Evolutionary conservation across 2,113 vertebrate species (phyloP), one percentile per base, ranked within the genome.

Genomic region (Pitta sordida): DNA sequence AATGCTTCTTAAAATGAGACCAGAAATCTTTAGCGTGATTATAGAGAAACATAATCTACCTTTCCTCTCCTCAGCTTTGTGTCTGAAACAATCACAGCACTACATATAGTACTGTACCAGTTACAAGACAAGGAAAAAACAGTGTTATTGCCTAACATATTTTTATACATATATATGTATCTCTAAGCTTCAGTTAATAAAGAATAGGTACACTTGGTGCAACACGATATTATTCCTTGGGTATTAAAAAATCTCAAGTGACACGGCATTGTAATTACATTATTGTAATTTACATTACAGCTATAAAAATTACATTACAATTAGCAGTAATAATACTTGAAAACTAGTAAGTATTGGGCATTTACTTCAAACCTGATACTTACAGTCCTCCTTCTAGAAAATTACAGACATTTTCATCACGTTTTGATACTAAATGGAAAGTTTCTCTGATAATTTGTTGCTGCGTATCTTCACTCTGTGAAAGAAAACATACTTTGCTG

Each of bases 391-490:
- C 99, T 98, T 99, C 99, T 79, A 99, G 98, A 97, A 99, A 99
- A 96, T 99, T 99, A 97, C 99, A 99, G 88, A 99, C 99, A 79
- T 99, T 99, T 97, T 99, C 99, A 93, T 99, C 99, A 96, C 99
- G 97, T 97, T 99, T 99, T 0, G 99, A 99, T 55, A 99, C 99
- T 96, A 99, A 98, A 94, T 99, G 99, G 97, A 99, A 99, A 71
- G 99, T 99, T 98, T 99, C 99, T 97, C 99, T 98, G 97, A 99
- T 99, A 97, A 99, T 99, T 95, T 99, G 99, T 82, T 99, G 99
- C 90, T 99, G 99, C 0, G 98, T 99, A 96, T 99, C 99, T 99
- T 99, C 99, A 97, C 94, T 99, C 99, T 99, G 97, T 29, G 59
- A 83, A 95, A 95, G 60, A 92, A 96, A 88, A 95, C 13, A 64